Evolutionary conservation across 2,888 invertebrate species (phyloP).

Genomic region (Ditylenchus weischeri): DNA sequence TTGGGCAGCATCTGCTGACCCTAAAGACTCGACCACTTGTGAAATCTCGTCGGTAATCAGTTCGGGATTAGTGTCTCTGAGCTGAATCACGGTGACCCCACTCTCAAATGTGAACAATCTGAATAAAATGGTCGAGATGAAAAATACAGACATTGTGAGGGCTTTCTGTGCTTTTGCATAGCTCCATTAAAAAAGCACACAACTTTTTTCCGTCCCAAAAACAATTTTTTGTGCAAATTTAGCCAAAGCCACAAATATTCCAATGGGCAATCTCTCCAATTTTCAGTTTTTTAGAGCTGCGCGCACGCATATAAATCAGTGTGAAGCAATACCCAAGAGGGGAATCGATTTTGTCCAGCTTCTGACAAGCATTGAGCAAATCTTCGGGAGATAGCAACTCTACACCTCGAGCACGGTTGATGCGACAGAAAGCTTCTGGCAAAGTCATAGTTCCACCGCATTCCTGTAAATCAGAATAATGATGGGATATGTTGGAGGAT

Average conservation of each 20-base stretch:
- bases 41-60: constrained; percentile 60
- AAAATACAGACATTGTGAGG: background rate
- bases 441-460: constrained; percentile 73
- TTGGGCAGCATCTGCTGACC: constrained; percentile 68
- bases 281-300: too few relatives aligned
- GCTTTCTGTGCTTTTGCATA: too few relatives aligned
- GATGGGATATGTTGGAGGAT: background rate
- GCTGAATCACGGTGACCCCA: constrained; percentile 89
- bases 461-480: constrained; percentile 65
- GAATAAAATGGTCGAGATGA: constrained; percentile 59
- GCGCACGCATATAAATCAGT: too few relatives aligned
- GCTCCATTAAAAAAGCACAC: too few relatives aligned
- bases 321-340: constrained; percentile 59
- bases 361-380: constrained; percentile 79
- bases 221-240: too few relatives aligned
- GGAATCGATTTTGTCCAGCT: constrained; percentile 59
- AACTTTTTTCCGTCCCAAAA: too few relatives aligned
- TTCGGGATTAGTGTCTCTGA: constrained; percentile 67
- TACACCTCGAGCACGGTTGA: constrained; percentile 90
- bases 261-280: too few relatives aligned
- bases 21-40: constrained; percentile 57
- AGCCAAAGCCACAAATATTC: too few relatives aligned
- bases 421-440: constrained; percentile 91
- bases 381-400: constrained; percentile 96
- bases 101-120: constrained; percentile 81